Base-by-base conservation (phyloP, 2,888 invertebrate genomes). In the Eilema caniola region DNA sequence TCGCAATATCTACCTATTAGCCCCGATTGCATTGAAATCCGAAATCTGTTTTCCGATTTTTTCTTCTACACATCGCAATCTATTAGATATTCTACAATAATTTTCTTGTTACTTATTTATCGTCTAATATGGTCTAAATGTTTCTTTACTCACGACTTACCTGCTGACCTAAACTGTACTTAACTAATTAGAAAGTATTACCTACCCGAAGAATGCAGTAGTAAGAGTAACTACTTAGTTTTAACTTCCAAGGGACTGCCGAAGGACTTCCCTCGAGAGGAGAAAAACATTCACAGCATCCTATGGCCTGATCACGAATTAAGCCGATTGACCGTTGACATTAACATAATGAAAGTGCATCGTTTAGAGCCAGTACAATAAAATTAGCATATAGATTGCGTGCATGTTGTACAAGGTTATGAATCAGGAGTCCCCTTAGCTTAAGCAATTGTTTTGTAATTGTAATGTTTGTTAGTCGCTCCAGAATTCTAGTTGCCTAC, bases 381-480 rank as follows among this genome's bases (percentile, higher is more conserved):
- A 66, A 63, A 74, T 93, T 93, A 89, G 88, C 92, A 92, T 93
- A 90, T 92, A 92, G 88, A 93, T 91, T 91, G 91, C 89, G 86
- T 86, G 86, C 88, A 88, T 78, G 69, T 56, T 53, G 83, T 82
- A 77, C 78, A 81, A 78, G 78, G 84, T 85, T 88, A 91, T 92
- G 92, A 91, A 93, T 93, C 91, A 92, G n/a, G 24, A 61, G 61
- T 61, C 25, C 28, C 31, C 61, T 61, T 61, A 61, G 31, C 31
- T 33, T 61, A 11, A 33, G 61, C 61, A 20, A 33, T 61, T 31
- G 28, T n/a, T 28, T 61, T 28, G 61, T 20, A 28, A 61, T n/a
- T 61, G 61, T 33, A 20, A 20, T 61, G 33, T 24, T 59, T 24
- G 11, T 25, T 25, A 12, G 25, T 24, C 53, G 37, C 33, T n/a